Percentiles rank a stretch among this genome's conserved stretches.
Evolutionary conservation across 1,140 invertebrate genomes (phyloP).

Genomic region (Drosophila repleta): DNA sequence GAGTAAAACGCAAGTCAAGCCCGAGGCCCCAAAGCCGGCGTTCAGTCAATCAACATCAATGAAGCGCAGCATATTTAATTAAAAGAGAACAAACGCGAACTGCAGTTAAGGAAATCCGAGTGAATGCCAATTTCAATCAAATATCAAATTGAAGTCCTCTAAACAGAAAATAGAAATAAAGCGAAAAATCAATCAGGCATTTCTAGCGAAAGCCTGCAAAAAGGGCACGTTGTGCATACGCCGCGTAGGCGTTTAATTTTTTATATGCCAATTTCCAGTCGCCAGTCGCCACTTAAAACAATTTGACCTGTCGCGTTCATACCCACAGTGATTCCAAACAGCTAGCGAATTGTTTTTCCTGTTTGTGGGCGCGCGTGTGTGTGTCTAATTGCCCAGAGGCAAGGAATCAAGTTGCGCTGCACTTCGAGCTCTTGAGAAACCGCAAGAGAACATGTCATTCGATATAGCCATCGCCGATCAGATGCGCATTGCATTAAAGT

Average conservation of each 20-base stretch:
- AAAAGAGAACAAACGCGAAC: slow-evolving; percentile 13
- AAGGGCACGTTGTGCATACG: slow-evolving; percentile 45
- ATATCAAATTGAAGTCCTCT: not conserved
- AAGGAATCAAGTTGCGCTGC: slow-evolving; percentile 46
- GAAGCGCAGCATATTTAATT: slow-evolving; percentile 18
- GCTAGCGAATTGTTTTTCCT: slow-evolving; percentile 34
- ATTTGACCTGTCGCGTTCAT: slow-evolving; percentile 32
- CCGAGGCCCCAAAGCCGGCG: slow-evolving; percentile 39
- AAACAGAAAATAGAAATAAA: slow-evolving; percentile 6
- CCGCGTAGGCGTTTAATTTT: slow-evolving; percentile 34
- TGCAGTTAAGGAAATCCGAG: not conserved
- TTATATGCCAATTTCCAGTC: slow-evolving; percentile 24
- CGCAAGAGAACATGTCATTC: slow-evolving; percentile 71
- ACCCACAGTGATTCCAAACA: slow-evolving; percentile 50
- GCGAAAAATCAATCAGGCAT: slow-evolving; percentile 40
- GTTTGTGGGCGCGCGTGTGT: slow-evolving; percentile 1
- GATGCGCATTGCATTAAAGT: slow-evolving; percentile 80
- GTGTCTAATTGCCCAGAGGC: slow-evolving; percentile 8
- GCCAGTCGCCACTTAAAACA: slow-evolving; percentile 1
- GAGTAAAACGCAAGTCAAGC: slow-evolving; percentile 69
- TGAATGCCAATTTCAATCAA: slow-evolving; percentile 10
- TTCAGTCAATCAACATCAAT: slow-evolving; percentile 20
- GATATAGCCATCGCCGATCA: slow-evolving; percentile 81
- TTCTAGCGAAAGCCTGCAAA: slow-evolving; percentile 11
- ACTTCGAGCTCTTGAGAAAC: slow-evolving; percentile 32